phyloP scores from a whole-genome alignment of 2,113 vertebrate species.

The Narcine bancroftii region DNA sequence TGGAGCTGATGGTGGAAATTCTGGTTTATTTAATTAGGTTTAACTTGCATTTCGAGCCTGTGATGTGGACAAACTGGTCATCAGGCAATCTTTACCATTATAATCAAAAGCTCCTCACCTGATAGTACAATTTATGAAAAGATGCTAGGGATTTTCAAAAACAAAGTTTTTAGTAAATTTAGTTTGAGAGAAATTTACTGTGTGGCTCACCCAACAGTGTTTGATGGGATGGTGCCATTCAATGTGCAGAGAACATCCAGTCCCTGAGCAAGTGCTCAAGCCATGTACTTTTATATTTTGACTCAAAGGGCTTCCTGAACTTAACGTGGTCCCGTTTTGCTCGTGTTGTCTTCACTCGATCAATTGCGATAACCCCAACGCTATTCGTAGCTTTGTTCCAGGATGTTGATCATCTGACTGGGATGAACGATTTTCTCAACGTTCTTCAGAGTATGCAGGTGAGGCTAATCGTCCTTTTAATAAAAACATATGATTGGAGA shows the following conservation, averaged over 20 bases:
- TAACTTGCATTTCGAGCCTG: too few relatives aligned
- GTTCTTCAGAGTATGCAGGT: constrained; percentile 93
- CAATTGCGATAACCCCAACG: constrained; percentile 79
- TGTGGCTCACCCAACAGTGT: neutral
- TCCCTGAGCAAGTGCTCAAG: neutral
- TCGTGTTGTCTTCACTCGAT: constrained; percentile 78
- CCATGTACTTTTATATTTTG: neutral
- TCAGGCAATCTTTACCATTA: too few relatives aligned
- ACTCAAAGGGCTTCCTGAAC: constrained; percentile 77
- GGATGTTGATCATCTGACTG: constrained; percentile 72
- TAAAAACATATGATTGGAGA: too few relatives aligned
- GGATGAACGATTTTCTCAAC: constrained; percentile 93
- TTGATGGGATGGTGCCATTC: neutral
- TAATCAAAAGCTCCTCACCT: too few relatives aligned
- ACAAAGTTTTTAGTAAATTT: too few relatives aligned
- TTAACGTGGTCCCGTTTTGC: constrained; percentile 88
- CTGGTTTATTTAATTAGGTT: too few relatives aligned
- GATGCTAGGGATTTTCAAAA: too few relatives aligned
- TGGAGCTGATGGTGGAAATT: too few relatives aligned
- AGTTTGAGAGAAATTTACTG: neutral
- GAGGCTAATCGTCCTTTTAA: constrained; percentile 38
- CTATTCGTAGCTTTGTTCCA: constrained; percentile 82
- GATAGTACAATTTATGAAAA: too few relatives aligned
- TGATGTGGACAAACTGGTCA: too few relatives aligned
- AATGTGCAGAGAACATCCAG: neutral